These are phyloP conservation scores for Bruchidius siliquastri DNA, from an alignment of 2,888 invertebrate genomes.

Conservation along the genomic window DNA sequence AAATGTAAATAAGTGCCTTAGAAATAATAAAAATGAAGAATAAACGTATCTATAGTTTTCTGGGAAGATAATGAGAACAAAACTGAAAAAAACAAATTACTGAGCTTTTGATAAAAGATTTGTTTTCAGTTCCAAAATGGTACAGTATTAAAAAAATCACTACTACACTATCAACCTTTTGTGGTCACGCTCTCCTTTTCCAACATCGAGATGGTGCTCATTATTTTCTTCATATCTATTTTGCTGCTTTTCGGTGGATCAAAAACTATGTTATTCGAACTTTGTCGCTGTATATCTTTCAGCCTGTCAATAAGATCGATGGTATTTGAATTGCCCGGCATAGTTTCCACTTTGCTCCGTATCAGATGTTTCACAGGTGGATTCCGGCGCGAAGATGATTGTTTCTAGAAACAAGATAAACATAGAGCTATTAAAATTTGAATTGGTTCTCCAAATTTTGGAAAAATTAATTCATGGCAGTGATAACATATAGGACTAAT, in stretches of 20 bases:
- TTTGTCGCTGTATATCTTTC: background rate
- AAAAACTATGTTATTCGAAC: background rate
- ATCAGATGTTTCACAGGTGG: background rate
- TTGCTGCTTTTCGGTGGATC: conserved; percentile 4
- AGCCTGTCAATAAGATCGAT: background rate
- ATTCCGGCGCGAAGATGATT: background rate
- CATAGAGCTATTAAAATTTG: too few species aligned
- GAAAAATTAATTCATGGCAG: too few species aligned
- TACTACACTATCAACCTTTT: background rate
- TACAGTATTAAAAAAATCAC: too few species aligned
- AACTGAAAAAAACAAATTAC: too few species aligned
- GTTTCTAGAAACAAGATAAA: background rate
- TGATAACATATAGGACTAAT: too few species aligned
- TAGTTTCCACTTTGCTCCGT: background rate
- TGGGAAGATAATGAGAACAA: too few species aligned
- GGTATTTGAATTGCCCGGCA: background rate
- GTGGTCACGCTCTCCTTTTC: background rate
- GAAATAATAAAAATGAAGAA: too few species aligned
- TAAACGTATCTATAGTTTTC: too few species aligned
- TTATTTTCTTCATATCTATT: background rate
- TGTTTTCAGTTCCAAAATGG: too few species aligned
- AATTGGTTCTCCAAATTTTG: too few species aligned
- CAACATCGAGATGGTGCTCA: background rate
- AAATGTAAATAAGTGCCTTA: too few species aligned
- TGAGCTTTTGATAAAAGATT: too few species aligned